Percentiles rank a stretch among this genome's conserved stretches.
Evolutionary conservation across 2,888 invertebrate species (phyloP).

Genomic region (Onthophagus sagittarius): DNA sequence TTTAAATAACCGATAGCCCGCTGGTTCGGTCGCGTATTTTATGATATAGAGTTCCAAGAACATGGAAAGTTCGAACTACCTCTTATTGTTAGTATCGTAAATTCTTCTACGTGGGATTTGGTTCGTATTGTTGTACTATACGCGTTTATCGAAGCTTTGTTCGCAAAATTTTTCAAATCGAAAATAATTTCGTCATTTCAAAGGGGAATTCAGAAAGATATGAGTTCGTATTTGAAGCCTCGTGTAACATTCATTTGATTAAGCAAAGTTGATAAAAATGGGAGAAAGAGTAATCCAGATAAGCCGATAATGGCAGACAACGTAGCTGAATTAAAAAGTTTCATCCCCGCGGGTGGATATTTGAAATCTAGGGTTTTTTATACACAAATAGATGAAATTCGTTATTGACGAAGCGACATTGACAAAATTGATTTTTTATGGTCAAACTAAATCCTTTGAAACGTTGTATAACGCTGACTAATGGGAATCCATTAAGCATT

Average conservation of each 20-base stretch:
- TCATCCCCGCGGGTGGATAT: not conserved
- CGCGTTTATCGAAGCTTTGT: not conserved
- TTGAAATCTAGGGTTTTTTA: not conserved
- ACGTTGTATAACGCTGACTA: not conserved
- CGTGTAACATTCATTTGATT: not conserved
- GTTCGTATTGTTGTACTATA: not conserved
- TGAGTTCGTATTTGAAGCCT: not conserved
- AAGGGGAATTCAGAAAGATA: not conserved
- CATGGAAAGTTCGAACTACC: not conserved
- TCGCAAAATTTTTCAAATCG: not conserved
- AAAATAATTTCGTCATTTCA: not conserved
- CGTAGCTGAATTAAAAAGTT: not conserved
- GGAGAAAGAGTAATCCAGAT: not conserved
- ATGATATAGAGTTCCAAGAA: not conserved
- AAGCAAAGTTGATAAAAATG: not conserved
- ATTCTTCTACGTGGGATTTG: not conserved
- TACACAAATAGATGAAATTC: not conserved
- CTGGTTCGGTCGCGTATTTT: not conserved
- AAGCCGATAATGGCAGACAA: not conserved
- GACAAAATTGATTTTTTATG: not conserved
- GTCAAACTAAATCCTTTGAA: not conserved
- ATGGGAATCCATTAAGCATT: not conserved
- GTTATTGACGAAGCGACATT: not conserved
- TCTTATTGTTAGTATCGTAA: not conserved
- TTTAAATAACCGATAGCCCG: not conserved